Evolutionary conservation across 1,140 invertebrate genomes (phyloP).

Genomic region (Caerostris darwini): DNA sequence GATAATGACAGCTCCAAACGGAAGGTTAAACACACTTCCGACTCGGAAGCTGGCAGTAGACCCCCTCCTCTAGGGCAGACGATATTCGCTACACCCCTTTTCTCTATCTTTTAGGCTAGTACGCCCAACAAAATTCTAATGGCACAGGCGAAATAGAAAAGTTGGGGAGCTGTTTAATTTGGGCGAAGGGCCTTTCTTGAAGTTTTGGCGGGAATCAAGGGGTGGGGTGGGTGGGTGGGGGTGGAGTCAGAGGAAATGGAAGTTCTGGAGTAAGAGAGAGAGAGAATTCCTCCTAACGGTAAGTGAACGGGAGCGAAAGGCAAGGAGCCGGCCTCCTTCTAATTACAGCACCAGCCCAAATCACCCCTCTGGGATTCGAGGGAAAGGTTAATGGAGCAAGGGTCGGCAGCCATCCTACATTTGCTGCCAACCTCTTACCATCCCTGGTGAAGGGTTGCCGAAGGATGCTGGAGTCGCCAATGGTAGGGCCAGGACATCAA

Average conservation of each 20-base stretch:
- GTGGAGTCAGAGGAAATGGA: neutral
- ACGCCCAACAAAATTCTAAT: conserved; percentile 46
- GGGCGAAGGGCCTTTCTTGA: conserved; percentile 70
- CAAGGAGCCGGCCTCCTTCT: conserved; percentile 67
- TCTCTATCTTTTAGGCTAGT: conserved; percentile 40
- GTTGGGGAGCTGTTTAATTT: conserved; percentile 66
- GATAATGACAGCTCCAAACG: conserved; percentile 59
- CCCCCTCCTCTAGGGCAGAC: conserved; percentile 38
- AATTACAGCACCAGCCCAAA: conserved; percentile 75
- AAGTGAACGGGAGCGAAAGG: conserved; percentile 66
- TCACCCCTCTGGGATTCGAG: conserved; percentile 66
- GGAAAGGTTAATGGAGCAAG: conserved; percentile 77
- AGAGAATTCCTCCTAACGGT: conserved; percentile 43
- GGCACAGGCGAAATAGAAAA: conserved; percentile 59
- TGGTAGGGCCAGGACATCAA: neutral
- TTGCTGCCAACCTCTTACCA: conserved; percentile 75
- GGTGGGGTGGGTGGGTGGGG: neutral
- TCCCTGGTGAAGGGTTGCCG: conserved; percentile 62
- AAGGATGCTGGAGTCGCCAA: neutral
- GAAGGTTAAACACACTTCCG: conserved; percentile 62
- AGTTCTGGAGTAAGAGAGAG: neutral
- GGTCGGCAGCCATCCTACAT: conserved; percentile 75
- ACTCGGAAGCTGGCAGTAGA: neutral
- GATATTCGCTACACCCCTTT: conserved; percentile 5
- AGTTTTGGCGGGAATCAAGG: conserved; percentile 41